Base-by-base conservation (phyloP, 2,888 invertebrate species). In the Sthenelais limicola region DNA sequence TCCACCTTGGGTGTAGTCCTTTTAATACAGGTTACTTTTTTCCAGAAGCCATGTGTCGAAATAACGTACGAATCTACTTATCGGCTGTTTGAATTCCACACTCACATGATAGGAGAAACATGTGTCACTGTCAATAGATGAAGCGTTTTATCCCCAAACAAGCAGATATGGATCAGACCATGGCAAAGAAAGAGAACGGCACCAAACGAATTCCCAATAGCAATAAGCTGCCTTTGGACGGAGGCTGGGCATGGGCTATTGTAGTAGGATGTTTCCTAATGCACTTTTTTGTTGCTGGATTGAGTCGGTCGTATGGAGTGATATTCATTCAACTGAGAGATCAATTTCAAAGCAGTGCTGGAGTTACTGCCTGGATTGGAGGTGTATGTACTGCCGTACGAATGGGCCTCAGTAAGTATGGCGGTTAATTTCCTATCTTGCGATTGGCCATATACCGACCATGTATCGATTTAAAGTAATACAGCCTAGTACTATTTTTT, bases 151-250 rank as follows among this genome's bases (percentile, higher is more conserved):
- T n/a, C n/a, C n/a, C n/a, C n/a, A n/a, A n/a, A n/a, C n/a, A n/a
- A n/a, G n/a, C n/a, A n/a, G n/a, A n/a, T n/a, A n/a, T n/a, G n/a
- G n/a, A n/a, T n/a, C n/a, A n/a, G n/a, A n/a, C n/a, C n/a, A n/a
- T n/a, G n/a, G n/a, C n/a, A n/a, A n/a, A n/a, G n/a, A n/a, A n/a
- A n/a, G n/a, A n/a, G n/a, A n/a, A n/a, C n/a, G n/a, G n/a, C n/a
- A n/a, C n/a, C 9, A 54, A 32, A n/a, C 35, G 62, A 2, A 26
- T 21, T 4, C 62, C 62, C 24, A 62, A 62, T 76, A 74, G 52
- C 94, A 90, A 54, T 94, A 62, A 62, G 38, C 62, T 15, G 92
- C 83, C 94, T 92, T 76, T 91, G 90, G 83, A 84, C 73, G 82
- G 82, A 0, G 83, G 83, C 0, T 84, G 81, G 79, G 84, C 82